Conservation (phyloP, 2,113 vertebrate species). For the Paedocypris sp. region DNA sequence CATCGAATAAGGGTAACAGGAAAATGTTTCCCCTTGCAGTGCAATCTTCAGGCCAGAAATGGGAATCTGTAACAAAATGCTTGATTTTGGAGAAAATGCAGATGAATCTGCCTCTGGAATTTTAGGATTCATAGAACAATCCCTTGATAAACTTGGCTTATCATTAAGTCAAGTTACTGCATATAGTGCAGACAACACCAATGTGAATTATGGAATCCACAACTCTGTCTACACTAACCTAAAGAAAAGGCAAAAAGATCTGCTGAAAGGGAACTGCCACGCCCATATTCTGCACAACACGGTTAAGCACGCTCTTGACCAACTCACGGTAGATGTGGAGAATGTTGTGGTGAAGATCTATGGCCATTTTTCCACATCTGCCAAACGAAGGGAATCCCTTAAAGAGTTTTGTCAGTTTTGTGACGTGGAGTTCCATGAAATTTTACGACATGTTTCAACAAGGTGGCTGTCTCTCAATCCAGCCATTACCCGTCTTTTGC, state of each 20-base stretch:
- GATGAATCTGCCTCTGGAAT: constrained; percentile 19
- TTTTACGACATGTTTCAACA: constrained; percentile 20
- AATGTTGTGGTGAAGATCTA: constrained; percentile 18
- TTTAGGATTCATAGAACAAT: not conserved
- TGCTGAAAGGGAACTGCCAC: constrained; percentile 30
- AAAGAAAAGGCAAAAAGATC: constrained; percentile 2
- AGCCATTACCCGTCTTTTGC: constrained; percentile 20
- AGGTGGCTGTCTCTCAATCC: constrained; percentile 29
- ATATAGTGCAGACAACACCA: constrained; percentile 27
- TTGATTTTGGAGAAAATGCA: constrained; percentile 8
- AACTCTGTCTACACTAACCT: constrained; percentile 28
- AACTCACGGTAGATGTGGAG: constrained; percentile 18
- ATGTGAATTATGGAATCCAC: constrained; percentile 25
- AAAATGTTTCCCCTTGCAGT: constrained; percentile 9
- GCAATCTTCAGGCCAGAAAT: constrained; percentile 16
- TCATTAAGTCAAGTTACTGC: constrained; percentile 24
- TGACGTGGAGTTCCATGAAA: constrained; percentile 25
- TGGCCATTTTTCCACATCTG: constrained; percentile 18
- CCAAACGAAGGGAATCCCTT: constrained; percentile 14
- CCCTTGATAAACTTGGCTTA: constrained; percentile 12
- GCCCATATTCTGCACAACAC: constrained; percentile 35
- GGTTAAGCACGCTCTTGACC: constrained; percentile 23
- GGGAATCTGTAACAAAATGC: constrained; percentile 6
- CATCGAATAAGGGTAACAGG: constrained; percentile 15
- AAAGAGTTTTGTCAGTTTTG: constrained; percentile 26